A percentile compares a stretch with the other conserved stretches of the same genome.
Evolutionary conservation across 2,113 vertebrate genomes (phyloP).

Genomic region (Tympanuchus pallidicinctus): DNA sequence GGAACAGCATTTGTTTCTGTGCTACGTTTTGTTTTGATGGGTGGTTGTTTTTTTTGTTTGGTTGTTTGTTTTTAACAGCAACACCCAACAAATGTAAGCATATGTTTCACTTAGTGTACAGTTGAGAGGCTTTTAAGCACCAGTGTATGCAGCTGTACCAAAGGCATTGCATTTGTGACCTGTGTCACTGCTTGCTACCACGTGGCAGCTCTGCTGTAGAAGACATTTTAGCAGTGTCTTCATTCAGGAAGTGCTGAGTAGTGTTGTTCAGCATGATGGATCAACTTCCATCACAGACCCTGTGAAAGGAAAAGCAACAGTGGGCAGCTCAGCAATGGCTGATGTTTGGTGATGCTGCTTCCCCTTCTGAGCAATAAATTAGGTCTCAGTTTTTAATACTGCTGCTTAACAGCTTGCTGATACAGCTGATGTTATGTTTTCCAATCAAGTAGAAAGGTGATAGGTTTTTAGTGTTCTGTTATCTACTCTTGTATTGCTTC

Average conservation of each 20-base stretch:
- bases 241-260: not conserved
- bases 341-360: not conserved
- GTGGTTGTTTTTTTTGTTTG: not conserved
- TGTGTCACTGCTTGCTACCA: not conserved
- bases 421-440: not conserved
- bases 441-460: not conserved
- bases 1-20: not conserved
- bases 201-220: not conserved
- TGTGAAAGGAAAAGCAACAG: not conserved
- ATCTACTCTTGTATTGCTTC: not conserved
- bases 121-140: not conserved
- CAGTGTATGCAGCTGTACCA: not conserved
- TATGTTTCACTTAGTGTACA: not conserved
- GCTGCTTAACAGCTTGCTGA: not conserved
- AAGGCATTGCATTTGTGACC: fast-evolving
- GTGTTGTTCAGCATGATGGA: not conserved
- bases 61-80: not conserved
- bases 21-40: not conserved
- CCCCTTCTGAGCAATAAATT: not conserved
- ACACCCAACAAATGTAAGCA: not conserved
- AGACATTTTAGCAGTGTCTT: not conserved
- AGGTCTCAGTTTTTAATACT: not conserved
- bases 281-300: not conserved
- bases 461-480: constrained; percentile 22
- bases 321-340: not conserved